A percentile compares a stretch with the other conserved stretches of the same genome.
Evolutionary conservation across 2,113 vertebrate genomes (phyloP).

Genomic region (Lathamus discolor): DNA sequence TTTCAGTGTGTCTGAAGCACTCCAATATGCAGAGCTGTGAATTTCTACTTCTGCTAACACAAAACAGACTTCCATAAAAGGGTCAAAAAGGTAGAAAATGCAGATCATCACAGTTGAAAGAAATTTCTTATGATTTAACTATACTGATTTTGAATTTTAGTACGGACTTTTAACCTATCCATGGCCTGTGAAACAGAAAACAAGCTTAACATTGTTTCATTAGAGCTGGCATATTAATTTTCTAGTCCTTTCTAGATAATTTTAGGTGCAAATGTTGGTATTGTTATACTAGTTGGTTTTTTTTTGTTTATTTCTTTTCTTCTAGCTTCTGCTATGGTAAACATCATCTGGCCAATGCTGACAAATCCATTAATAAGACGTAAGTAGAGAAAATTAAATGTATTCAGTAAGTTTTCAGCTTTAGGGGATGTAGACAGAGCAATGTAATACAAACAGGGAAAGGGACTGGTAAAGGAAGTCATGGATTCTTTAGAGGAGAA

Average conservation of each 20-base stretch:
- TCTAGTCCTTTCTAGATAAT: background rate
- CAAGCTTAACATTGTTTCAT: background rate
- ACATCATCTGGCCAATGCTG: constrained; percentile 32
- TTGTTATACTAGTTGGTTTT: background rate
- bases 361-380: constrained; percentile 34
- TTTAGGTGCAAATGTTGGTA: background rate
- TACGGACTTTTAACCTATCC: background rate
- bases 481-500: background rate
- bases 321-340: constrained; percentile 18
- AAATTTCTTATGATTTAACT: background rate
- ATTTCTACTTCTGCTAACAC: background rate
- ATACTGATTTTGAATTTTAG: background rate
- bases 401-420: background rate
- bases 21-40: background rate
- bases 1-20: background rate
- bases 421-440: background rate
- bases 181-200: background rate
- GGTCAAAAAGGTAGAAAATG: background rate
- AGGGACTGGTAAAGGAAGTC: background rate
- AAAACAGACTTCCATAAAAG: background rate
- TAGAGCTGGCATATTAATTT: background rate
- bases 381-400: constrained; percentile 7
- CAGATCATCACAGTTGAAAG: background rate
- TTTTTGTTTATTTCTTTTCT: background rate
- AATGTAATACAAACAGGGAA: background rate